Evolutionary conservation across 2,888 invertebrate species (phyloP).

Genomic region (Nomada hirtipes): DNA sequence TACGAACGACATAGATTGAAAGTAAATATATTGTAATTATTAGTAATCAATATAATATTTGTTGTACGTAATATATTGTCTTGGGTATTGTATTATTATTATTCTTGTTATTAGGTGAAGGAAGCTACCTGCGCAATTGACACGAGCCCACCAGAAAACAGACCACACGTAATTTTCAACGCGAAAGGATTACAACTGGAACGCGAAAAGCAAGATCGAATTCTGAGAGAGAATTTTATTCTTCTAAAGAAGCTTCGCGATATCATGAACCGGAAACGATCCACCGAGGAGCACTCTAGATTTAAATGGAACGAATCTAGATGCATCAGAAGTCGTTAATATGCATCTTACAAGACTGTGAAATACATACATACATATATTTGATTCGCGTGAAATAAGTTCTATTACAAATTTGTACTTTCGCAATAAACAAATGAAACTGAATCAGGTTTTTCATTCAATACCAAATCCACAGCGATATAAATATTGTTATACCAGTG

Average conservation of each 20-base stretch:
- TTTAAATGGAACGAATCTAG: conserved; percentile 73
- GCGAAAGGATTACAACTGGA: conserved; percentile 80
- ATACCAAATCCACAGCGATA: background rate
- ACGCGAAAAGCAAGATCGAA: conserved; percentile 78
- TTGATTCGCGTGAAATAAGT: background rate
- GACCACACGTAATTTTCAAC: conserved; percentile 78
- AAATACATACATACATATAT: background rate
- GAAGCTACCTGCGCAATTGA: conserved; percentile 78
- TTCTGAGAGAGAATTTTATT: conserved; percentile 80
- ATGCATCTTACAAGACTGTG: background rate
- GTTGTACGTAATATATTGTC: background rate
- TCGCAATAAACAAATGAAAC: conserved; percentile 36
- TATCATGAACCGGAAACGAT: conserved; percentile 78
- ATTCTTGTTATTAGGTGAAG: conserved; percentile 71
- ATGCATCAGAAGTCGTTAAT: conserved; percentile 75
- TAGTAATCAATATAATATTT: background rate
- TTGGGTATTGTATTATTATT: background rate
- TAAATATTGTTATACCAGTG: background rate
- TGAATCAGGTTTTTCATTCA: background rate
- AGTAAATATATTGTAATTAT: conserved; percentile 63
- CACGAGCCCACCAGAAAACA: conserved; percentile 74
- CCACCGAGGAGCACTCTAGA: conserved; percentile 64
- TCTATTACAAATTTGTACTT: conserved; percentile 22
- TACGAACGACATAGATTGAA: conserved; percentile 78
- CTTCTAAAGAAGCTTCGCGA: conserved; percentile 77